Evolutionary conservation across 2,888 invertebrate genomes (phyloP).

Genomic region (Myopa testacea): DNA sequence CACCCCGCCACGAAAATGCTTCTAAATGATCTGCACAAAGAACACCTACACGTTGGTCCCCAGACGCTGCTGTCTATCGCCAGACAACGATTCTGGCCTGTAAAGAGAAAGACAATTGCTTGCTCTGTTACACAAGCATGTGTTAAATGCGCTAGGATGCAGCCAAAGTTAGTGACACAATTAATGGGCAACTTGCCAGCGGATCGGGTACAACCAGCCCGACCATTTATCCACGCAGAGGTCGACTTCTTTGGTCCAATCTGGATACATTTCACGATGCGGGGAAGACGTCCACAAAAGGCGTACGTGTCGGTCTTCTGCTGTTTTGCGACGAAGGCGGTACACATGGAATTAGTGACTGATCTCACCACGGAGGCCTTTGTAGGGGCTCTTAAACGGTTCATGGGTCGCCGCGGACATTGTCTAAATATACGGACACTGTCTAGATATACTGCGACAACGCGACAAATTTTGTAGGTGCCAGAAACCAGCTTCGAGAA

Average conservation of each 20-base stretch:
- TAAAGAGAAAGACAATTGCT: background rate
- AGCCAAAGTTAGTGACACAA: background rate
- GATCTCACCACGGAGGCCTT: too few species aligned
- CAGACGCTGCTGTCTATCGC: conserved; percentile 13
- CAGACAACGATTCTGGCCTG: conserved; percentile 10
- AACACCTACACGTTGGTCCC: conserved; percentile 7
- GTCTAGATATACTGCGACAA: too few species aligned
- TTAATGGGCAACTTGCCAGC: conserved; percentile 8
- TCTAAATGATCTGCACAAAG: background rate
- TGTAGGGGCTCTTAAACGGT: too few species aligned
- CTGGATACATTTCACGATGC: too few species aligned
- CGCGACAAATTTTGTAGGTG: too few species aligned
- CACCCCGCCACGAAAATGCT: background rate
- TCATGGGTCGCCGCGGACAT: too few species aligned
- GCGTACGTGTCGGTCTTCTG: too few species aligned
- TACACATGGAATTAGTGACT: too few species aligned
- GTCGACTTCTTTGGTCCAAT: conserved; percentile 17
- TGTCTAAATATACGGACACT: too few species aligned
- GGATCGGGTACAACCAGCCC: background rate
- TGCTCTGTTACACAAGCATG: background rate
- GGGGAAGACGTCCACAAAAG: too few species aligned
- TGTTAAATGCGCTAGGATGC: background rate
- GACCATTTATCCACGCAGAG: background rate
- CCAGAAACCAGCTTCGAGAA: too few species aligned
- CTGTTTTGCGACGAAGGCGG: background rate